Evolutionary conservation across 2,888 invertebrate species (phyloP), one percentile per base, ranked within the genome.

Genomic region (Caenorhabditis afra): DNA sequence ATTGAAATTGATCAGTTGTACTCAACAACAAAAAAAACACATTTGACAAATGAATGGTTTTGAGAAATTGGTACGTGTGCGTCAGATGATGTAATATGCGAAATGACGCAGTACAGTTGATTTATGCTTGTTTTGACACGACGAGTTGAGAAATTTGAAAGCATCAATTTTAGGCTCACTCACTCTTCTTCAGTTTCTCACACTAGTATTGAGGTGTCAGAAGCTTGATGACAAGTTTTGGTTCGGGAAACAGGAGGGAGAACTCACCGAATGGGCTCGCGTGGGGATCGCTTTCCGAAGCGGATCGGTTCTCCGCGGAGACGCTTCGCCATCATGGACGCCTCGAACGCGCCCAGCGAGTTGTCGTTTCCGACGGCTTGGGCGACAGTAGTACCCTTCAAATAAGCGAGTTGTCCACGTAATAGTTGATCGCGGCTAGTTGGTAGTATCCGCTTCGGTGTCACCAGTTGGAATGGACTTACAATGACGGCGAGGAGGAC

Each of bases 221-320:
- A 29, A 29, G 3, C 29, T 52, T 29, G 10, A 29, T 3, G n/a
- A 5, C 14, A 22, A 55, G 23, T 14, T 41, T 14, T 41, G 14
- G 3, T 11, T 41, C 41, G 20, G 8, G n/a, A n/a, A n/a, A n/a
- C n/a, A n/a, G n/a, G n/a, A n/a, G n/a, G 18, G 20, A 29, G 83
- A 11, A 85, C 87, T 76, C 79, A 89, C 71, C 89, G 85, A 23
- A 89, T 86, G 20, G 89, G 89, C 70, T 89, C 89, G 44, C 89
- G 83, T n/a, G 84, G 85, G 23, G 85, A 83, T n/a, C 89, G 86
- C 73, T 89, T 89, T 22, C 88, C 88, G 64, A 88, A 88, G 45
- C 88, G 85, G 53, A 89, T 86, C 10, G 89, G 89, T 77, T 86
- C 86, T 3, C 83, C 86, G 37, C 86, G 83, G 45, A 85, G 81